Base-by-base conservation (phyloP, 1,140 invertebrate species). In the Dinothrombium tinctorium region DNA sequence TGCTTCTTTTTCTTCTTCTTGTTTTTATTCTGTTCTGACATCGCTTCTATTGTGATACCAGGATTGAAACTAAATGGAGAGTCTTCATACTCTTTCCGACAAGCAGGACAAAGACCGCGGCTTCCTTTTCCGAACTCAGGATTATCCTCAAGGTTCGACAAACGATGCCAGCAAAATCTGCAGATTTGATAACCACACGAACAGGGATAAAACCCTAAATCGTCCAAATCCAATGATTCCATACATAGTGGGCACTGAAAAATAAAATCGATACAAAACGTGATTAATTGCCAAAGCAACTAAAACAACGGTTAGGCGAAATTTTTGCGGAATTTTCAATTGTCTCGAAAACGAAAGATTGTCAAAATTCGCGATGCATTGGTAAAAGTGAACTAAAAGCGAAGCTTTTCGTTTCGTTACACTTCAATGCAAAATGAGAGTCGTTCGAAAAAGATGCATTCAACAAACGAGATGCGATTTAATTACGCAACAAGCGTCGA, bases 101-200 rank as follows among this genome's bases (percentile, higher is more conserved):
- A 99, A 29, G 92, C 92, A 35, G 94, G 94, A 66, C 94, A 99
- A 36, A 96, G 65, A 37, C 90, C 89, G 5, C 17, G 8, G 8
- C 26, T 19, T 23, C 39, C 22, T 11, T 33, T 24, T 14, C 37
- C 37, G 12, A 24, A 8, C 26, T 38, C 37, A 38, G 26, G 15
- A 21, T 26, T 26, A 68, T 96, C 96, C 62, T 96, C 90, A 62
- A 96, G 87, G 52, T 87, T 94, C 56, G 87, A 69, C 59, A 99
- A 90, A 56, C 90, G 76, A 66, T 98, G 90, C 94, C 94, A 99
- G 64, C 94, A 99, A 65, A 99, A 99, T 54, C 90, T 71, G 62
- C 92, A 99, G 60, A 87, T 81, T 71, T 96, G 92, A 66, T 98
- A 99, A 50, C 89, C 87, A 69, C 92, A 99, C 54, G 87, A 94